A percentile compares a stretch with the other conserved stretches of the same genome.
Conservation (phyloP, 2,797 vertebrate genomes). For the Cuculus canorus region DNA sequence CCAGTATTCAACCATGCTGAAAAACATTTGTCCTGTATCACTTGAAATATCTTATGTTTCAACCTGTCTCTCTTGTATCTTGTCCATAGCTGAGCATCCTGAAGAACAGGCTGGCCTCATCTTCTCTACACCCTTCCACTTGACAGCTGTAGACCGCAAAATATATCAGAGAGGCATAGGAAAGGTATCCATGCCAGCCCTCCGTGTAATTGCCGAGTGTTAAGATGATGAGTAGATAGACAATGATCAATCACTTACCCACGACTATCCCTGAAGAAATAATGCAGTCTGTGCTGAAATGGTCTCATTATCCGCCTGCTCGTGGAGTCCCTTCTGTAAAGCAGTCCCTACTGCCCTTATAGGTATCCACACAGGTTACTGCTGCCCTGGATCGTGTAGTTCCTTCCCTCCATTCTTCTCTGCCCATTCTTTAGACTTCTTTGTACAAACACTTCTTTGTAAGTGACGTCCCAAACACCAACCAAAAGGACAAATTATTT, state of each 20-base stretch:
- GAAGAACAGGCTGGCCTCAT: not conserved
- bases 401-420: not conserved
- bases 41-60: not conserved
- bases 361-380: not conserved
- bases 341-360: not conserved
- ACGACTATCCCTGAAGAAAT: not conserved
- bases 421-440: not conserved
- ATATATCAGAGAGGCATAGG: not conserved
- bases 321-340: not conserved
- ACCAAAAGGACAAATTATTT: not conserved
- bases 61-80: not conserved
- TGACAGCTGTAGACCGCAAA: not conserved
- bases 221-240: not conserved
- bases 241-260: not conserved
- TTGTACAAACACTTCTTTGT: not conserved
- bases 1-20: rapidly evolving
- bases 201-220: rapidly evolving
- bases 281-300: rapidly evolving
- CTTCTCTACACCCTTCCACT: not conserved
- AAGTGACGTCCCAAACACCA: not conserved
- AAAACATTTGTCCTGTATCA: not conserved
- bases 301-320: not conserved
- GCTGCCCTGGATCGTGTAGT: no score
- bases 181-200: not conserved
- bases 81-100: not conserved